A percentile compares a stretch with the other conserved stretches of the same genome.
These are phyloP conservation scores for Elmis aenea DNA, from an alignment of 2,888 invertebrate species.

Conservation along the genomic window DNA sequence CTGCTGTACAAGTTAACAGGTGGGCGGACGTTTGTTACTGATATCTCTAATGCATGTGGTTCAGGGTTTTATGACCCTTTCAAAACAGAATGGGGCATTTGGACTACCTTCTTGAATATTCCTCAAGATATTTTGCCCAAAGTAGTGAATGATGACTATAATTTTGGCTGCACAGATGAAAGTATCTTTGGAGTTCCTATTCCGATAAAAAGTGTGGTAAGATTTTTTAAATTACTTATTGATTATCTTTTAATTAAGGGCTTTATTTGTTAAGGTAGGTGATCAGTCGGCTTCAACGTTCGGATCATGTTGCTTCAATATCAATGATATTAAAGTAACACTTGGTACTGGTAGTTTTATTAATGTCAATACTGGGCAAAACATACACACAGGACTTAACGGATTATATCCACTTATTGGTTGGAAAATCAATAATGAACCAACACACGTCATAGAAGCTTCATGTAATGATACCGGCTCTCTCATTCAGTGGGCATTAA, in stretches of 20 bases:
- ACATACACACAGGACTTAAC: slow-evolving; percentile 73
- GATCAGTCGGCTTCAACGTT: slow-evolving; percentile 88
- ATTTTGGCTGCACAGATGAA: slow-evolving; percentile 64
- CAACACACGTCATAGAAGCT: slow-evolving; percentile 81
- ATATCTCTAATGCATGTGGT: slow-evolving; percentile 85
- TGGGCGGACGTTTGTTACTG: slow-evolving; percentile 67
- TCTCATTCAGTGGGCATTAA: slow-evolving; percentile 79
- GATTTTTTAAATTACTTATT: slow-evolving; percentile 27
- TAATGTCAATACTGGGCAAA: slow-evolving; percentile 71
- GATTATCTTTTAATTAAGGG: not conserved
- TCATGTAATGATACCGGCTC: slow-evolving; percentile 84
- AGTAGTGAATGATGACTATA: slow-evolving; percentile 70
- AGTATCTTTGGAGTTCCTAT: slow-evolving; percentile 71
- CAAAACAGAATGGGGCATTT: slow-evolving; percentile 76
- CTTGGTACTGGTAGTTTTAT: slow-evolving; percentile 91
- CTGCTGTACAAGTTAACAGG: slow-evolving; percentile 75
- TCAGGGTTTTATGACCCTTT: slow-evolving; percentile 95
- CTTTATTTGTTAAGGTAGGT: not conserved
- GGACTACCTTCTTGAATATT: slow-evolving; percentile 62
- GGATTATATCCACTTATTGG: slow-evolving; percentile 90
- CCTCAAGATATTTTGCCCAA: slow-evolving; percentile 72
- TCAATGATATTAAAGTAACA: slow-evolving; percentile 74
- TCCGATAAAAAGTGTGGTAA: slow-evolving; percentile 73
- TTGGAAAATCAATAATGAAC: slow-evolving; percentile 64
- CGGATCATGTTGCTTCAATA: slow-evolving; percentile 76